Conservation (phyloP, 2,888 invertebrate species). For the Pomacea canaliculata region DNA sequence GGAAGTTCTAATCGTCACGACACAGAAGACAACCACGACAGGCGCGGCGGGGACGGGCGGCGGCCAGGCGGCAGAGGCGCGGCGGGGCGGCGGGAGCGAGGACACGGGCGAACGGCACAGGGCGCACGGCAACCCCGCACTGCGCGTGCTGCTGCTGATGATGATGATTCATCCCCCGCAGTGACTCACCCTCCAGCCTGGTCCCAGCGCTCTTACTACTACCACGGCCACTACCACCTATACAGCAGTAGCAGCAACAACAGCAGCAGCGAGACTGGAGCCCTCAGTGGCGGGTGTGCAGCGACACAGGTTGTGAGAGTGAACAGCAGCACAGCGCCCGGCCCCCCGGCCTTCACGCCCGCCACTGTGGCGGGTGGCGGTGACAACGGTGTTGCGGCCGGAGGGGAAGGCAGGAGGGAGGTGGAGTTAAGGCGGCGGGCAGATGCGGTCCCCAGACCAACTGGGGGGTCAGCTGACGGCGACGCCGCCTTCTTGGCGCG, state of each 20-base stretch:
- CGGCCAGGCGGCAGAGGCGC: not conserved
- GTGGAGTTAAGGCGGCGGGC: not conserved
- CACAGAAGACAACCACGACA: not conserved
- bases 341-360: not conserved
- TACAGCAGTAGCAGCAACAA: not conserved
- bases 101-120: no score
- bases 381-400: not conserved
- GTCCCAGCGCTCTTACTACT: not conserved
- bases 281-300: not conserved
- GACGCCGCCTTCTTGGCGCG: no score
- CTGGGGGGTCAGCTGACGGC: not conserved
- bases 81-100: not conserved
- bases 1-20: not conserved
- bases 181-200: constrained; percentile 10
- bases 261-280: not conserved
- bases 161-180: constrained; percentile 8
- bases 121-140: not conserved
- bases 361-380: not conserved
- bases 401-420: not conserved
- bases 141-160: constrained; percentile 6
- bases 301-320: not conserved
- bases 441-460: not conserved
- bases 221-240: not conserved
- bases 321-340: not conserved
- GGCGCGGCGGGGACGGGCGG: not conserved